These are phyloP conservation scores for Calliopum simillimum DNA, from an alignment of 2,888 invertebrate genomes.

Conservation along the genomic window DNA sequence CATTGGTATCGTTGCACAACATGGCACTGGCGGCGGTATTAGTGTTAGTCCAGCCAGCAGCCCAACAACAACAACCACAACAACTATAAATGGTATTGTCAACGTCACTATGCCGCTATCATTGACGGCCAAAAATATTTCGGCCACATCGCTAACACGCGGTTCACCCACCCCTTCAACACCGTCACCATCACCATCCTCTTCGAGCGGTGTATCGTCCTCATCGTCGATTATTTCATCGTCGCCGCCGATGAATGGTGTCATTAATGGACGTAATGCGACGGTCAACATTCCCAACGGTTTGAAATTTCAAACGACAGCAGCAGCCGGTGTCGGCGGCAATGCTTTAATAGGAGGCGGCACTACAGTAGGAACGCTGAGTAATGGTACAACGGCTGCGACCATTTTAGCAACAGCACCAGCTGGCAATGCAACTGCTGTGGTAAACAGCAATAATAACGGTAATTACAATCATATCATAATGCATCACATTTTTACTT, in stretches of 20 bases:
- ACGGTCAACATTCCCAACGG: slow-evolving; percentile 55
- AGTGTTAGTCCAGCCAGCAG: slow-evolving; percentile 26
- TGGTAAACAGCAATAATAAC: slow-evolving; percentile 50
- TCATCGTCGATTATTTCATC: slow-evolving; percentile 59
- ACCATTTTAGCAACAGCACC: slow-evolving; percentile 49
- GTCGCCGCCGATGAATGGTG: slow-evolving; percentile 57
- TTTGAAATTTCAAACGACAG: slow-evolving; percentile 51
- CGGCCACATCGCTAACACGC: slow-evolving; percentile 57
- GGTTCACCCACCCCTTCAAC: slow-evolving; percentile 65
- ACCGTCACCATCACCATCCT: slow-evolving; percentile 66
- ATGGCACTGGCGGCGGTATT: background rate
- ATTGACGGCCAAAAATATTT: slow-evolving; percentile 57
- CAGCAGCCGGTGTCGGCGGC: slow-evolving; percentile 40
- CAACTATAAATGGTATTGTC: slow-evolving; percentile 28
- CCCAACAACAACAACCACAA: slow-evolving; percentile 23
- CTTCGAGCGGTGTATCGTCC: slow-evolving; percentile 64
- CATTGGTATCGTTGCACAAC: background rate
- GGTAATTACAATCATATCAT: slow-evolving; percentile 47
- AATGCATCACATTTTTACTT: background rate
- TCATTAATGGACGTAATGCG: slow-evolving; percentile 48
- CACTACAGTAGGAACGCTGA: slow-evolving; percentile 46
- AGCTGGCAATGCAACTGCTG: slow-evolving; percentile 40
- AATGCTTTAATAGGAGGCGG: slow-evolving; percentile 49
- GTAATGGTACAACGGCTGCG: slow-evolving; percentile 52
- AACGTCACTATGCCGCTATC: slow-evolving; percentile 51